These are phyloP conservation scores for Carabus problematicus DNA, from an alignment of 2,888 invertebrate species.

Conservation along the genomic window DNA sequence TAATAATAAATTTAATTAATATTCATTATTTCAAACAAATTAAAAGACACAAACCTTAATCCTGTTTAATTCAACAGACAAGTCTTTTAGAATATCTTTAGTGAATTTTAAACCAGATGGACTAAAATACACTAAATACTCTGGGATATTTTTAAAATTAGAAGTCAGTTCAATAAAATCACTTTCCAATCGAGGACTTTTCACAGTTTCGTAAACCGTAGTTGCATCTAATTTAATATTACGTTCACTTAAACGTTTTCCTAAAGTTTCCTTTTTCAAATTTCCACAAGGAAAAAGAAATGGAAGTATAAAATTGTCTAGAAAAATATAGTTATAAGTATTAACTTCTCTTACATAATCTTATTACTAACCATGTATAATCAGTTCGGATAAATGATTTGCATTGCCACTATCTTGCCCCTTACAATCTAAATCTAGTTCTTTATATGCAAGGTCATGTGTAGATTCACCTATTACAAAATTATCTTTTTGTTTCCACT, in stretches of 20 bases:
- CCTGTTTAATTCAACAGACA: constrained; percentile 47
- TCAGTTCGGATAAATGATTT: constrained; percentile 60
- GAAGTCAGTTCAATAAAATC: constrained; percentile 57
- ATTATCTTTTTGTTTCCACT: constrained; percentile 60
- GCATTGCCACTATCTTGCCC: constrained; percentile 66
- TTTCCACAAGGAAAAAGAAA: constrained; percentile 66
- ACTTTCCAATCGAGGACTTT: constrained; percentile 59
- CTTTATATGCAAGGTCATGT: constrained; percentile 58
- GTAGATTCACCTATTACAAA: constrained; percentile 66
- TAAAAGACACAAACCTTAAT: constrained; percentile 48
- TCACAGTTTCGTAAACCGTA: constrained; percentile 64
- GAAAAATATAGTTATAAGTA: constrained; percentile 6
- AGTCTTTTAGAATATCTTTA: constrained; percentile 57
- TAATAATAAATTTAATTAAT: constrained; percentile 44
- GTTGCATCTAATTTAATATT: constrained; percentile 60
- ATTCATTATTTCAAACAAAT: constrained; percentile 9
- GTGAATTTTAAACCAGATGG: constrained; percentile 65
- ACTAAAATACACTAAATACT: constrained; percentile 66
- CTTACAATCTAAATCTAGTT: constrained; percentile 60
- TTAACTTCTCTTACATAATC: neutral
- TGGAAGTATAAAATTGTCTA: constrained; percentile 54
- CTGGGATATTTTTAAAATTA: constrained; percentile 56
- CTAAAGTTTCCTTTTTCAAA: constrained; percentile 62
- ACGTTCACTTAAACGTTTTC: constrained; percentile 57
- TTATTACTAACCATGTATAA: constrained; percentile 57